Evolutionary conservation across 2,113 vertebrate genomes (phyloP).

Genomic region (Alethe castanea): DNA sequence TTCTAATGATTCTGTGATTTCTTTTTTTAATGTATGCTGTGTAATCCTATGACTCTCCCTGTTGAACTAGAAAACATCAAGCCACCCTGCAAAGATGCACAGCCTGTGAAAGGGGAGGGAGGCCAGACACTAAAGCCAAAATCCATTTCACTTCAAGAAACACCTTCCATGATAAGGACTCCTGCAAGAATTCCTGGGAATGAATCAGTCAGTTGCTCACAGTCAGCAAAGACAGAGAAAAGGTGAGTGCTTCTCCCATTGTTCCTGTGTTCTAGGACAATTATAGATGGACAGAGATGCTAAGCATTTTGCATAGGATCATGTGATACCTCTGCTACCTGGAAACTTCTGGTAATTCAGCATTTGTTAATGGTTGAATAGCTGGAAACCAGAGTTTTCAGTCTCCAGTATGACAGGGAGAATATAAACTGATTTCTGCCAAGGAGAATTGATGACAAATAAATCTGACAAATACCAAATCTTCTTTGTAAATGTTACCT

Average conservation of each 20-base stretch:
- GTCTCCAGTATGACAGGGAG: not conserved
- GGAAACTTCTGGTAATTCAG: not conserved
- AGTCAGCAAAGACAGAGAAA: not conserved
- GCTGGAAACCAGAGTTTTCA: not conserved
- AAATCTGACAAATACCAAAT: not conserved
- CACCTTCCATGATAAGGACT: not conserved
- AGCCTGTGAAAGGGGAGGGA: not conserved
- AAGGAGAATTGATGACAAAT: not conserved
- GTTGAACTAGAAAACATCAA: conserved; percentile 28
- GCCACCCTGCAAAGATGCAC: not conserved
- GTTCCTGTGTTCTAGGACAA: not conserved
- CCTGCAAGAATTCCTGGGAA: not conserved
- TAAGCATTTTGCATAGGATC: not conserved
- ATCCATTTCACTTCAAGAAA: not conserved
- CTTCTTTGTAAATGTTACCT: not conserved
- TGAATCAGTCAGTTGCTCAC: not conserved
- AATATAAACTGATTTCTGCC: not conserved
- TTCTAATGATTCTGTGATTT: not conserved
- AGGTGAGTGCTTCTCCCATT: not conserved
- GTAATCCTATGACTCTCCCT: not conserved
- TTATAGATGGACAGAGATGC: not conserved
- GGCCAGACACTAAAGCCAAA: not conserved
- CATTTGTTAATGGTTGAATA: not conserved
- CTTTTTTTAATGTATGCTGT: not conserved
- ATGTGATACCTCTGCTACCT: not conserved